phyloP scores from a whole-genome alignment of 2,113 vertebrate species.

The Strix aluco region DNA sequence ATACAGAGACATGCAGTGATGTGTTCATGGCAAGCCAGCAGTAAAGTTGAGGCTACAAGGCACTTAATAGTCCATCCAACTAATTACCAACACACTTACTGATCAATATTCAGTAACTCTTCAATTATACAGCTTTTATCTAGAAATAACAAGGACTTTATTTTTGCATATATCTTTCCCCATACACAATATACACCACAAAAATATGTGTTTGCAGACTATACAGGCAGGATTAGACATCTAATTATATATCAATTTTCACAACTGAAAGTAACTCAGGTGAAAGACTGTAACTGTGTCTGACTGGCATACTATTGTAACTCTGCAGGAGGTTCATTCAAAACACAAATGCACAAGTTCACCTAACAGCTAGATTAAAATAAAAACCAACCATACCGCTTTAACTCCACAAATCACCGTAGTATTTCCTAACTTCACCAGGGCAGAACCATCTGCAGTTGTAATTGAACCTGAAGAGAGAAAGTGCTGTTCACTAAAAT shows the following conservation, averaged over 20 bases:
- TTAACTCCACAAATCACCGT: conserved; percentile 95
- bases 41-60: background rate
- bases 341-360: background rate
- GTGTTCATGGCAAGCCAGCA: background rate
- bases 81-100: background rate
- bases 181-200: background rate
- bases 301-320: background rate
- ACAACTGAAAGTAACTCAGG: background rate
- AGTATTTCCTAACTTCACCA: conserved; percentile 95
- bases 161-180: background rate
- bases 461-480: conserved; percentile 87
- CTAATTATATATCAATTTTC: background rate
- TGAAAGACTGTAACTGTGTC: background rate
- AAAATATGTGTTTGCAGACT: background rate
- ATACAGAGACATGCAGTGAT: background rate
- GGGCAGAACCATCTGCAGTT: conserved; percentile 92
- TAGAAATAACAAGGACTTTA: background rate
- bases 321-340: background rate
- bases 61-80: background rate
- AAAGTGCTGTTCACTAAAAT: background rate
- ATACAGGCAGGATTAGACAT: background rate
- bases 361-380: background rate
- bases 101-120: background rate
- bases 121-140: background rate
- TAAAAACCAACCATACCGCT: conserved; percentile 77